Evolutionary conservation across 2,797 vertebrate species (phyloP).

Genomic region (Chelonia mydas): DNA sequence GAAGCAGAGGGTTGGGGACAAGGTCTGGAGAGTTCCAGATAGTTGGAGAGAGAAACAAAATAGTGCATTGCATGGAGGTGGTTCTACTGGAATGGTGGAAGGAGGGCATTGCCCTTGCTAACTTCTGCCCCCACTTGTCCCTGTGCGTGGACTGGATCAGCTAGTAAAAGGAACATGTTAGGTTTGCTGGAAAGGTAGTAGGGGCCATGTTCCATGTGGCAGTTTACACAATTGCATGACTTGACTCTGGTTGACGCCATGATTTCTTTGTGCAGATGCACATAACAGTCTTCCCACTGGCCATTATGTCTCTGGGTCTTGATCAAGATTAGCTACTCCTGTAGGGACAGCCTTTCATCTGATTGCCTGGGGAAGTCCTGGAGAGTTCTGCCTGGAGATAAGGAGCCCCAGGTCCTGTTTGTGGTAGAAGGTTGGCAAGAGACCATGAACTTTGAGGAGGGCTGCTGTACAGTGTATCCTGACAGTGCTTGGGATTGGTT

Average conservation of each 20-base stretch:
- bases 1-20: no score
- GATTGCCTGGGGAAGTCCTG: not conserved
- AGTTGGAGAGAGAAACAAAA: not conserved
- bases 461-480: not conserved
- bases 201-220: not conserved
- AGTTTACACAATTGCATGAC: not conserved
- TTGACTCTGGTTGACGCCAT: not conserved
- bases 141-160: not conserved
- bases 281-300: not conserved
- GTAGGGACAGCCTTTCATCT: not conserved
- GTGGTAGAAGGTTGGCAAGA: not conserved
- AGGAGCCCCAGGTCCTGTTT: not conserved
- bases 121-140: not conserved
- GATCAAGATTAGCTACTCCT: not conserved
- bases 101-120: not conserved
- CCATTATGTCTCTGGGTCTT: not conserved
- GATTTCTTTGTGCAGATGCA: not conserved
- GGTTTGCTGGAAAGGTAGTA: not conserved
- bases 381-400: not conserved
- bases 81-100: not conserved
- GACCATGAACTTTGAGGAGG: not conserved
- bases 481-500: not conserved
- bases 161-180: not conserved
- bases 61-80: not conserved
- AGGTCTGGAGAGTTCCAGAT: not conserved